Evolutionary conservation across 64 coral and sea anemone genomes (phyloP).

Genomic region (Trachythela sp.): DNA sequence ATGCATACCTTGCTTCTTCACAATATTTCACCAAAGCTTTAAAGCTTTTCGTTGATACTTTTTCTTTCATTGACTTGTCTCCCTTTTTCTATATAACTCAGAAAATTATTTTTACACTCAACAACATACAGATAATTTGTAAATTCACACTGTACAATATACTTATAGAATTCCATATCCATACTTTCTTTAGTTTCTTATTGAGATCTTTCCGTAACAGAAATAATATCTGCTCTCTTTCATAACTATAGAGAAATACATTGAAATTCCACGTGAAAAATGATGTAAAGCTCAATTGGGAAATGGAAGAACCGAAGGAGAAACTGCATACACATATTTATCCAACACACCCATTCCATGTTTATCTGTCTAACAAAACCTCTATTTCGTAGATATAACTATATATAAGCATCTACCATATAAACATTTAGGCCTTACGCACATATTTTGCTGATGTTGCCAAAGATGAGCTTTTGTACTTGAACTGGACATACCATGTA

Average conservation of each 20-base stretch:
- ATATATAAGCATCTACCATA: too few species aligned
- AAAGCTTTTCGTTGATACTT: constrained; percentile 74
- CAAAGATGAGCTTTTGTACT: too few species aligned
- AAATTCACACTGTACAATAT: neutral
- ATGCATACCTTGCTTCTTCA: constrained; percentile 69
- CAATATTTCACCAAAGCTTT: constrained; percentile 82
- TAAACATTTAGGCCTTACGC: too few species aligned
- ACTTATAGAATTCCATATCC: neutral
- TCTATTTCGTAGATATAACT: too few species aligned
- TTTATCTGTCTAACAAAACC: too few species aligned
- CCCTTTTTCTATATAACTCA: constrained; percentile 39
- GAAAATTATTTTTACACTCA: neutral
- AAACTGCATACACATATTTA: too few species aligned
- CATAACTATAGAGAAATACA: constrained; percentile 44
- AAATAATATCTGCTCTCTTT: constrained; percentile 83
- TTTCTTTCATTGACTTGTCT: constrained; percentile 48
- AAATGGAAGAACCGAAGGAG: too few species aligned
- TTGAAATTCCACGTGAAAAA: neutral
- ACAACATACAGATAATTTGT: too few species aligned
- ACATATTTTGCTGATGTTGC: too few species aligned
- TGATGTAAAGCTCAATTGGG: too few species aligned
- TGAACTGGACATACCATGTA: too few species aligned
- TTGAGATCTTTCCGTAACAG: constrained; percentile 70
- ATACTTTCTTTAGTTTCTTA: constrained; percentile 57
- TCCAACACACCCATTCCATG: too few species aligned